Base-by-base conservation (phyloP, 2,888 invertebrate species). In the Lasioglossum vierecki region DNA sequence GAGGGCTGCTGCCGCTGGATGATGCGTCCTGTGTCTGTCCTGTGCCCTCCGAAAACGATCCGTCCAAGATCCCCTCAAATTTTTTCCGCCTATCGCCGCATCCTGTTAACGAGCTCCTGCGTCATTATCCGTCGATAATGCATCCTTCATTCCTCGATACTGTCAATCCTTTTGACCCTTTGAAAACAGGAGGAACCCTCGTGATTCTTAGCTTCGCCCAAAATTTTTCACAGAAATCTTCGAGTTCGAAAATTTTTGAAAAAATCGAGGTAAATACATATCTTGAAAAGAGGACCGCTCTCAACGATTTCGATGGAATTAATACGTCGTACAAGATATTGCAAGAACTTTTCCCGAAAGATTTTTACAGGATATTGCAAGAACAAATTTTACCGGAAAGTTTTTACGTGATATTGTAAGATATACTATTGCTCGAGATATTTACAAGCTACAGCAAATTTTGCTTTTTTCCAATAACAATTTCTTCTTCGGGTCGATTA, bases 91-190 rank as follows among this genome's bases (percentile, higher is more conserved):
- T n/a, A 2, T 13, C 60, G 11, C 44, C 22, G 35, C 35, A 71
- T 79, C 79, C 57, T 66, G 68, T 79, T 83, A 81, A 85, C 83
- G 76, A 85, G 72, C 81, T 77, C 41, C 83, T 60, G 26, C 44
- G 30, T 30, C 81, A 53, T 82, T 72, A 72, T 39, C 75, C 82
- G 60, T 53, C n/a, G 9, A 22, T n/a, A 44, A 44, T 44, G 44
- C 44, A 44, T 63, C 63, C 49, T 70, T 71, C 44, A 60, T 79
- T 73, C n/a, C 44, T 53, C 18, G 41, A 66, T 53, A 22, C 9
- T 35, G 6, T 8, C 13, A 26, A 30, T 66, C 66, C 63, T 30
- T 39, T 57, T 26, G n/a, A 30, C 46, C 26, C 41, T 44, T 73
- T 2, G 4, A 0, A 26, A 77, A 77, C 76, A 49, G 15, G 49